Base-by-base conservation (phyloP, 1,140 invertebrate genomes). In the Triops longicaudatus region DNA sequence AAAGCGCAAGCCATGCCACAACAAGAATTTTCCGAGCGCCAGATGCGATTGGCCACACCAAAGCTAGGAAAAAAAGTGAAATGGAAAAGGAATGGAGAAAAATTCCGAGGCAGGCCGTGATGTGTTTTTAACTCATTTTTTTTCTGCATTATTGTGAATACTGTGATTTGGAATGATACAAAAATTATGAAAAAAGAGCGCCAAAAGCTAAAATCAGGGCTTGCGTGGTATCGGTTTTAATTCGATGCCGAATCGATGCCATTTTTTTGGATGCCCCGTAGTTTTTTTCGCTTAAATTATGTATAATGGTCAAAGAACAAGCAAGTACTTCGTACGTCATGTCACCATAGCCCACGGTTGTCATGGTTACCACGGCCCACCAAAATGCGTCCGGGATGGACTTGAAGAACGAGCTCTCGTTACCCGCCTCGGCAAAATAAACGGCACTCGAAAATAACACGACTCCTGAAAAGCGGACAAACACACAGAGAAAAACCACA, bases 321-420 rank as follows among this genome's bases (percentile, higher is more conserved):
- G 73, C 74, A 78, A 75, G 72, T 73, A 63, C 31, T 72, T 91
- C 92, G 92, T 94, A 94, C 93, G 93, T 96, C 96, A 99, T 98
- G 89, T 99, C 98, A 89, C 98, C 98, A 91, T 99, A 99, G 88
- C 97, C 97, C 87, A 99, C 97, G 87, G 97, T 99, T 86, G 96
- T 94, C 87, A 88, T 94, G 80, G 93, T 94, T 80, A 95, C 93
- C 78, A 96, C 91, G 77, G 91, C 93, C 94, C 95, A 98, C 95
- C 96, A 97, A 88, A 97, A 97, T 80, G 94, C 94, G 85, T 95
- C 93, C 82, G 96, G 96, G 87, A 98, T 98, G 85, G 93, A 96
- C 86, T 94, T 96, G 89, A 98, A 98, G 90, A 96, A 95, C 81
- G 96, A 95, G 87, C 93, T 91, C 85, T 95, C 92, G 84, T 93